A percentile compares a stretch with the other conserved stretches of the same genome.
Evolutionary conservation across 2,113 vertebrate species (phyloP).

Genomic region (Heptranchias perlo): DNA sequence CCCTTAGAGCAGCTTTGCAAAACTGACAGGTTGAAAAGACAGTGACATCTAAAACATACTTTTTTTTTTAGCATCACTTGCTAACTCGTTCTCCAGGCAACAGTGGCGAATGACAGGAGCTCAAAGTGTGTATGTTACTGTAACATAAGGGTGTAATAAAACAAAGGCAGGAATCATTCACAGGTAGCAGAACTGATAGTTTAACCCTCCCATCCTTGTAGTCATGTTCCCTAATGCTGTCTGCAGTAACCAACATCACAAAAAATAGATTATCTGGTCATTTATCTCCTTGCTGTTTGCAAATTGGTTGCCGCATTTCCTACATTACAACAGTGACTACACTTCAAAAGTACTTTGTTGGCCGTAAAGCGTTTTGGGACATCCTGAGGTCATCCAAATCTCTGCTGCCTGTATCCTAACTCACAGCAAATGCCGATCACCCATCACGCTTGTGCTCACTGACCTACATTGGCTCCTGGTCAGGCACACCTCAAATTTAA

Average conservation of each 20-base stretch:
- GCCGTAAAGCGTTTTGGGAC: background rate
- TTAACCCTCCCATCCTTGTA: background rate
- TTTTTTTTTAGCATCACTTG: background rate
- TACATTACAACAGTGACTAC: background rate
- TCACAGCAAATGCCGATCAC: no score
- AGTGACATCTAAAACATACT: background rate
- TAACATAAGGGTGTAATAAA: background rate
- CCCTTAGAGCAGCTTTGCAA: background rate
- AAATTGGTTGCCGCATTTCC: background rate
- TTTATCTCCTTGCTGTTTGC: background rate
- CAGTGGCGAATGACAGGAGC: background rate
- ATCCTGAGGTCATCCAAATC: no score
- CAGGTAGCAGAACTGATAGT: no score
- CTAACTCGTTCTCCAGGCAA: background rate
- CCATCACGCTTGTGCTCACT: no score
- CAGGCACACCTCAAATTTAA: no score
- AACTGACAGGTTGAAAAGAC: background rate
- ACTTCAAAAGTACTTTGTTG: background rate
- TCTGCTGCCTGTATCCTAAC: no score
- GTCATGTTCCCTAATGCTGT: background rate
- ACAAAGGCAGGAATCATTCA: background rate
- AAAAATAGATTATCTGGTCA: background rate
- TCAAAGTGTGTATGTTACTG: background rate
- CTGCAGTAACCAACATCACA: background rate
- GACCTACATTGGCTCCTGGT: no score